Conservation (phyloP, 1,140 invertebrate species). For the Bombus affinis region DNA sequence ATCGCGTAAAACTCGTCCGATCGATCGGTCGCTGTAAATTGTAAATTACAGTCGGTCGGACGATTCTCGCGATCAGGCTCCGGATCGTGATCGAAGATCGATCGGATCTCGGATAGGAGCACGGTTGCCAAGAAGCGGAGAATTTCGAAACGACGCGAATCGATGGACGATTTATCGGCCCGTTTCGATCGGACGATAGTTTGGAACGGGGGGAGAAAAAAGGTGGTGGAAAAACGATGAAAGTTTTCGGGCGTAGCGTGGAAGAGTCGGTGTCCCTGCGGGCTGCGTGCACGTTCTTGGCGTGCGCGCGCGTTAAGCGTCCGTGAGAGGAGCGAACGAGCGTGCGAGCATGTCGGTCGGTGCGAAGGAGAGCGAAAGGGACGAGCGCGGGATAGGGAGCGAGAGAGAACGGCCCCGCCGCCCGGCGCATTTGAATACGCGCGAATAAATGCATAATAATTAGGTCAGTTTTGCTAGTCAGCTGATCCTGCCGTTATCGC, state of each 20-base stretch:
- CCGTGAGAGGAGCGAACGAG: slow-evolving; percentile 25
- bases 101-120: too few relatives aligned
- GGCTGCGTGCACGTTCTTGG: slow-evolving; percentile 2
- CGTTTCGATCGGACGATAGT: not conserved
- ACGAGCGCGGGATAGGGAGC: slow-evolving; percentile 35
- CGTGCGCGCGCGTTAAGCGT: slow-evolving; percentile 52
- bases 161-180: not conserved
- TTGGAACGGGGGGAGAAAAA: accelerated
- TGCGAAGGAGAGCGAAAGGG: slow-evolving; percentile 59
- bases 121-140: too few relatives aligned
- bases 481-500: slow-evolving; percentile 77
- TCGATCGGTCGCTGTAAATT: slow-evolving; percentile 44
- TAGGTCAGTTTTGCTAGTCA: slow-evolving; percentile 83
- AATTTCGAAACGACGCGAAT: too few relatives aligned
- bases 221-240: not conserved
- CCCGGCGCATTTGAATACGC: slow-evolving; percentile 82
- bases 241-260: not conserved
- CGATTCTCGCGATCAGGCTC: too few relatives aligned
- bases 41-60: not conserved
- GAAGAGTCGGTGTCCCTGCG: not conserved
- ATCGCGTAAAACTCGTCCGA: slow-evolving; percentile 32
- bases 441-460: slow-evolving; percentile 84
- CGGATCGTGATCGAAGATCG: not conserved
- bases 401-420: slow-evolving; percentile 72
- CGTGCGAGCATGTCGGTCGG: slow-evolving; percentile 47